phyloP scores from a whole-genome alignment of 2,113 vertebrate genomes.

The Tylochromis polylepis region DNA sequence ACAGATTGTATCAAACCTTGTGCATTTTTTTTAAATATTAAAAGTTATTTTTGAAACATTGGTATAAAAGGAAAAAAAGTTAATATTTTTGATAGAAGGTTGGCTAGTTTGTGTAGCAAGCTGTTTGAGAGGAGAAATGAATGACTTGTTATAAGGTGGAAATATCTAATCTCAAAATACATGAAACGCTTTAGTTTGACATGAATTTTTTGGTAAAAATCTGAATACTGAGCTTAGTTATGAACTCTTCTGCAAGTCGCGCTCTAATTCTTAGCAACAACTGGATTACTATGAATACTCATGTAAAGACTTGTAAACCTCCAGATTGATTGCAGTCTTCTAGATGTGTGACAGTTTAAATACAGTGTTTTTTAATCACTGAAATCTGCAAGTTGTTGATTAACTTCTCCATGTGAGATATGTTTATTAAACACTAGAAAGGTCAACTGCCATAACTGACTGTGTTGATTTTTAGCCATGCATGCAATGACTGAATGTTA shows the following conservation, averaged over 20 bases:
- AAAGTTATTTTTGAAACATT: slow-evolving; percentile 71
- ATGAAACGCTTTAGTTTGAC: neutral
- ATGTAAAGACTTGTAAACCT: neutral
- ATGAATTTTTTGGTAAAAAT: neutral
- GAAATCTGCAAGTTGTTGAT: neutral
- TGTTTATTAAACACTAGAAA: neutral
- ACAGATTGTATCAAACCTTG: slow-evolving; percentile 30
- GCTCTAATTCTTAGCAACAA: neutral
- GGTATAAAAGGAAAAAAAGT: slow-evolving; percentile 30
- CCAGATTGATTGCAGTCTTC: neutral
- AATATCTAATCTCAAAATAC: neutral
- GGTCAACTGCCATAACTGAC: neutral
- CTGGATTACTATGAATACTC: neutral
- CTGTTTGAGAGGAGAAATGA: neutral
- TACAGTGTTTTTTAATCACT: neutral
- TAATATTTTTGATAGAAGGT: slow-evolving; percentile 73
- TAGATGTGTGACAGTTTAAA: neutral
- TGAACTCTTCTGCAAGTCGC: neutral
- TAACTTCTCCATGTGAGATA: neutral
- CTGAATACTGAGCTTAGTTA: neutral
- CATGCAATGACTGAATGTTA: neutral
- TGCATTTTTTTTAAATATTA: slow-evolving; percentile 27
- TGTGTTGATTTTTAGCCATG: neutral
- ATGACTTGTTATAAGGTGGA: neutral
- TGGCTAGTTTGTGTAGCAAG: neutral